phyloP scores from a whole-genome alignment of 2,888 invertebrate genomes.

The Drosophila peninsularis region DNA sequence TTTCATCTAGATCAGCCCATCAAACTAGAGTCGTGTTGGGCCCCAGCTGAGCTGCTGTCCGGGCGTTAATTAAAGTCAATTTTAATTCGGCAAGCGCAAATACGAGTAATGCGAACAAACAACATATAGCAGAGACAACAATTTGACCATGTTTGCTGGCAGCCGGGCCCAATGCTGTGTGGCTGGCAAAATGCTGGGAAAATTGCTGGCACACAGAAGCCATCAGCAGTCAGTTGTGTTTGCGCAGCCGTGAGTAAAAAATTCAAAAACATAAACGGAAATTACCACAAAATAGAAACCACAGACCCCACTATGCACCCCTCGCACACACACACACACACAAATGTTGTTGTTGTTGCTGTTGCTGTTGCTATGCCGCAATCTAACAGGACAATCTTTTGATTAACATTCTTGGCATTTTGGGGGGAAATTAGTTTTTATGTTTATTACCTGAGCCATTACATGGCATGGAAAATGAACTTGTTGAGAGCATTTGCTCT shows the following conservation, averaged over 20 bases:
- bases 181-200: conserved; percentile 13
- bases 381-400: conserved; percentile 80
- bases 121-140: conserved; percentile 47
- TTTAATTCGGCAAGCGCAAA: conserved; percentile 66
- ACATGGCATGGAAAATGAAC: conserved; percentile 66
- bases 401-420: conserved; percentile 78
- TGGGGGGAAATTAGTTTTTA: conserved; percentile 79
- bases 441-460: conserved; percentile 80
- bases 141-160: conserved; percentile 42
- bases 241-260: conserved; percentile 80
- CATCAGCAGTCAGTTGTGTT: conserved; percentile 72
- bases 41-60: conserved; percentile 10
- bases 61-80: conserved; percentile 63
- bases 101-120: conserved; percentile 42
- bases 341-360: too few relatives aligned
- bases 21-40: background rate
- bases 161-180: background rate
- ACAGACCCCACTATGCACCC: conserved; percentile 56
- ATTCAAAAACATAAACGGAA: conserved; percentile 81
- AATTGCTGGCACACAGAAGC: conserved; percentile 35
- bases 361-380: conserved; percentile 65
- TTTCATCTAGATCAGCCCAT: too few relatives aligned
- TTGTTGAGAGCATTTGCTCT: conserved; percentile 61
- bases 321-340: conserved; percentile 23
- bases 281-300: conserved; percentile 80